Conservation (phyloP, 2,888 invertebrate species). For the Bimastos eiseni region DNA sequence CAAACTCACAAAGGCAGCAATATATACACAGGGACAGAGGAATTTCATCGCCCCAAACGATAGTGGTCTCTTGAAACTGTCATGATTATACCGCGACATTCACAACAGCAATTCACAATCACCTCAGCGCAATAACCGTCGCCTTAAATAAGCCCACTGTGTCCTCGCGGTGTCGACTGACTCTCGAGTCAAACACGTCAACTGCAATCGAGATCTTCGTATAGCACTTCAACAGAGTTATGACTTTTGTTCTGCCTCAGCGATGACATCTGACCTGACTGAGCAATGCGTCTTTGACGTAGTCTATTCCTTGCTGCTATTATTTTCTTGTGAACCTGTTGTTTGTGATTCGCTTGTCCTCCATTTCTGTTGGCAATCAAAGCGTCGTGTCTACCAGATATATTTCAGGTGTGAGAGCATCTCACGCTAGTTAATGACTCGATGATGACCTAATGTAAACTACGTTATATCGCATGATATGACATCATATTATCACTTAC, state of each 20-base stretch:
- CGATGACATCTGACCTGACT: too few species aligned
- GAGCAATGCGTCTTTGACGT: background rate
- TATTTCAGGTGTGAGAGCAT: background rate
- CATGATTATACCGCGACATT: background rate
- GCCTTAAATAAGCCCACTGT: background rate
- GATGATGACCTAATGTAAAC: too few species aligned
- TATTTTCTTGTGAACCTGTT: background rate
- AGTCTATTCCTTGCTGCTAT: background rate
- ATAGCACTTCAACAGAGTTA: background rate
- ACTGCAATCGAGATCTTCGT: background rate
- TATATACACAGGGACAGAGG: background rate
- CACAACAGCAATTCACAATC: background rate
- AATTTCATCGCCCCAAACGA: background rate
- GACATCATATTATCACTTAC: background rate
- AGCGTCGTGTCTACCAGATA: background rate
- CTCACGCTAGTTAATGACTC: background rate
- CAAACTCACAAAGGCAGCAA: background rate
- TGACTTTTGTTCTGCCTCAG: background rate
- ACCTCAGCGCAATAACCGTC: background rate
- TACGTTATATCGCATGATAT: too few species aligned
- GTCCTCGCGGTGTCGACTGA: background rate
- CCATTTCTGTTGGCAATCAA: background rate
- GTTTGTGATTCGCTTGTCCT: background rate
- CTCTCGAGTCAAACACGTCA: background rate
- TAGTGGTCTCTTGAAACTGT: background rate